These are phyloP conservation scores for Dioctria rufipes DNA, from an alignment of 2,888 invertebrate species.

Conservation along the genomic window DNA sequence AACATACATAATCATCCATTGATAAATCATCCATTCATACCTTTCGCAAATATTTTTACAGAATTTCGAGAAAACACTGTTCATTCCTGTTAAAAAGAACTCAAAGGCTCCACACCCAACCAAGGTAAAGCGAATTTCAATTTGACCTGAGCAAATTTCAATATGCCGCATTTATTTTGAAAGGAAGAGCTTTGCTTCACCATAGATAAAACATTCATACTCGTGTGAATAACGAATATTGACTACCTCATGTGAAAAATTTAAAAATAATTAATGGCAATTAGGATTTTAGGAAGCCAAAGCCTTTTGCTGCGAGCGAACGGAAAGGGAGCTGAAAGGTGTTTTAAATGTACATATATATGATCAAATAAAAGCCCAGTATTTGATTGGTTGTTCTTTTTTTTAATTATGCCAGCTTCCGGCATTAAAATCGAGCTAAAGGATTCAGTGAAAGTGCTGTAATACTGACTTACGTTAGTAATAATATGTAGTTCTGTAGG, in stretches of 20 bases:
- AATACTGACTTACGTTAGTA: background rate
- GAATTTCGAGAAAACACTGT: too few species aligned
- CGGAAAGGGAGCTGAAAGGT: slow-evolving; percentile 8
- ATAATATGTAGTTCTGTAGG: background rate
- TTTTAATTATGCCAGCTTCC: background rate
- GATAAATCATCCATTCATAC: too few species aligned
- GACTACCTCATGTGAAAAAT: slow-evolving; percentile 41
- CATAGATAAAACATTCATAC: slow-evolving; percentile 44
- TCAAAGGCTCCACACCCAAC: too few species aligned
- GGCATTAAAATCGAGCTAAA: background rate
- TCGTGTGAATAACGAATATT: slow-evolving; percentile 37
- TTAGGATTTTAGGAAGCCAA: background rate
- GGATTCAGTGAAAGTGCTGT: slow-evolving; percentile 2
- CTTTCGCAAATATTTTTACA: too few species aligned
- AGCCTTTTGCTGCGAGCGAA: background rate
- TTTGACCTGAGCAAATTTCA: slow-evolving; percentile 38
- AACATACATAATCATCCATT: too few species aligned
- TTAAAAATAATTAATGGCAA: slow-evolving; percentile 48
- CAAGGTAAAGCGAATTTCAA: slow-evolving; percentile 15
- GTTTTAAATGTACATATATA: background rate
- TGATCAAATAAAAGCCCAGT: slow-evolving; percentile 19
- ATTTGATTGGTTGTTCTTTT: slow-evolving; percentile 8
- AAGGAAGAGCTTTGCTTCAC: slow-evolving; percentile 38
- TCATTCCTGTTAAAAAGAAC: too few species aligned
- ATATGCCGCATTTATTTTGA: slow-evolving; percentile 37